Base-by-base conservation (phyloP, 53 echinoderm and acorn worm genomes). In the Crossaster papposus region DNA sequence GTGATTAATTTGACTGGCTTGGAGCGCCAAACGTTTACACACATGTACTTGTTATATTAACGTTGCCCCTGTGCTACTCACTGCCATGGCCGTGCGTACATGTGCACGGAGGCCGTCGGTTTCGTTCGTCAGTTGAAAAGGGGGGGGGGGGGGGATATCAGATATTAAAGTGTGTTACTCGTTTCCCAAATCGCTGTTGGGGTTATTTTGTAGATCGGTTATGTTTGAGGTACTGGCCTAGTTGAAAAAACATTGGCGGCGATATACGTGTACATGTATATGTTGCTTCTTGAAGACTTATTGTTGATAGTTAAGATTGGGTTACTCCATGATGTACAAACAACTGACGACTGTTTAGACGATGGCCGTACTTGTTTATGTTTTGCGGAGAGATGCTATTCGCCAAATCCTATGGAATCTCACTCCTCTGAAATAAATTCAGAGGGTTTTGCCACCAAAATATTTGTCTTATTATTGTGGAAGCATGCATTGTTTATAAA, bases 1-100 rank as follows among this genome's bases (percentile, higher is more conserved):
- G 23, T 82, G 82, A 82, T 82, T 82, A 82, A 82, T 82, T 82
- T 82, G 36, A 14, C 65, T 12, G 65, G 64, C 82, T 65, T 44
- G 36, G 29, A 82, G 82, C 82, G 14, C 37, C 36, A 65, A 38
- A 35, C 68, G 65, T 68, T 82, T 82, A 82, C 82, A 82, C 82
- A 65, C 82, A 82, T 82, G 82, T 82, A 82, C 82, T 82, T 82
- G 82, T 82, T n/a, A 82, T 82, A 82, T 82, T 82, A 82, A 82
- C 82, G 38, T 36, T 65, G 74, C 15, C 33, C 14, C 9, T 18
- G 34, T 2, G 74, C 74, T 72, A n/a, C 20, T 52, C 53, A 11
- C 58, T 58, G 12, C 58, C 58, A 14, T 58, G 58, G 58, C 58
- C 58, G 58, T 58, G 58, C 22, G 58, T 20, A 58, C 20, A 55